Conservation (phyloP, 2,888 invertebrate species). For the Chalcis sispes region DNA sequence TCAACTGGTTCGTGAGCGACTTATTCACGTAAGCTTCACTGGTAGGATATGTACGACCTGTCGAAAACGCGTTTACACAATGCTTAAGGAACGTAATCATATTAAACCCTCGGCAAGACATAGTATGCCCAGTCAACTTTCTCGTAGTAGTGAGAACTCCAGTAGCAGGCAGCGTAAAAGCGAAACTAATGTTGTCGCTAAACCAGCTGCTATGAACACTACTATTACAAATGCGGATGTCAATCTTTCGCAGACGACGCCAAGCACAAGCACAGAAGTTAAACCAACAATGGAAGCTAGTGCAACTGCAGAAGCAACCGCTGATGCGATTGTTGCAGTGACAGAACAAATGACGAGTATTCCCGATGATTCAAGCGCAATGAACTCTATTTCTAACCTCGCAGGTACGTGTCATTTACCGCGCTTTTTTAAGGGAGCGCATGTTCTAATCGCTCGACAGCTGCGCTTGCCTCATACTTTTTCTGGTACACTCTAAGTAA, state of each 20-base stretch:
- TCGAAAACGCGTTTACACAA: slow-evolving; percentile 44
- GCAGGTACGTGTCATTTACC: neutral
- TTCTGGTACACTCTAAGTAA: no score
- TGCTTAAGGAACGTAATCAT: slow-evolving; percentile 48
- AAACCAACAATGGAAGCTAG: no score
- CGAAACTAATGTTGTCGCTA: no score
- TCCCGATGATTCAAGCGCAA: no score
- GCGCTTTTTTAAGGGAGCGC: neutral
- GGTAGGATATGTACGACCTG: slow-evolving; percentile 24
- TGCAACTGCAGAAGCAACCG: no score
- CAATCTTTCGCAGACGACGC: no score
- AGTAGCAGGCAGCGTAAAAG: neutral
- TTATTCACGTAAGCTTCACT: slow-evolving; percentile 48
- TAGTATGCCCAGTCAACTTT: neutral
- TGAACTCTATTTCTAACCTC: slow-evolving; percentile 5
- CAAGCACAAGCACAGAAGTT: no score
- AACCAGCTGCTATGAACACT: neutral
- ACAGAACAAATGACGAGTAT: no score
- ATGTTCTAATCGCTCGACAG: neutral
- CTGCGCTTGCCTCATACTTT: no score
- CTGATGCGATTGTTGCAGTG: no score
- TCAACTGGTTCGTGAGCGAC: slow-evolving; percentile 35
- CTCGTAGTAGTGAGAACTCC: neutral
- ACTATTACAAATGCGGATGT: no score
- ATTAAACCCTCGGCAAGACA: slow-evolving; percentile 41